Evolutionary conservation across 2,113 vertebrate genomes (phyloP).

Genomic region (Lontra canadensis): DNA sequence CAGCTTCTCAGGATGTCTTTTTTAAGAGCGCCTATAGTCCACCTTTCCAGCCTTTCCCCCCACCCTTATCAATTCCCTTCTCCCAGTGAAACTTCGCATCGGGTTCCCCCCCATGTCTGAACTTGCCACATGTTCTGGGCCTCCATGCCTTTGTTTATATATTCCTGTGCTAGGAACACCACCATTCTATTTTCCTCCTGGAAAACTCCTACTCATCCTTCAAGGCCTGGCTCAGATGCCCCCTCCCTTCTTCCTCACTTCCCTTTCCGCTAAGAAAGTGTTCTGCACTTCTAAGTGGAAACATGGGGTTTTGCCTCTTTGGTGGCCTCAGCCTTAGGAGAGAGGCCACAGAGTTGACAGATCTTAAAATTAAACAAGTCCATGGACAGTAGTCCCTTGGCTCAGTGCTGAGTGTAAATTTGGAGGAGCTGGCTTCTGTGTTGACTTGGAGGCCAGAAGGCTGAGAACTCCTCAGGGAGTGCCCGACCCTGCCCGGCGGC

Average conservation of each 20-base stretch:
- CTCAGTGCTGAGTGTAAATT: background rate
- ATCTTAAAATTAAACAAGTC: background rate
- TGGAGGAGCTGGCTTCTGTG: background rate
- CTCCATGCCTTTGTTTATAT: background rate
- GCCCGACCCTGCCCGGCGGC: fast-evolving
- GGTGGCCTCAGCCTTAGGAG: background rate
- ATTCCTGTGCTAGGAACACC: background rate
- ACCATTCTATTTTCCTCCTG: background rate
- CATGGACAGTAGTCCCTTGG: too few relatives aligned
- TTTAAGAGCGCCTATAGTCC: background rate
- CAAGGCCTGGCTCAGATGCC: background rate
- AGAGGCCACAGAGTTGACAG: background rate
- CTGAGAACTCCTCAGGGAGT: fast-evolving
- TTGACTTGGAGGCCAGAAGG: background rate
- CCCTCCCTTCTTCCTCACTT: background rate
- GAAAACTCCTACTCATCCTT: background rate
- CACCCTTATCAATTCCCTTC: background rate
- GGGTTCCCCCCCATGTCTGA: fast-evolving
- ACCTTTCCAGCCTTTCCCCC: background rate
- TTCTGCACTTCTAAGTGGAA: background rate
- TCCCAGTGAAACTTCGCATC: background rate
- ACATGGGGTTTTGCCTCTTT: background rate
- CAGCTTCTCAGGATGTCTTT: background rate
- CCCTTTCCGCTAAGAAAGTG: fast-evolving
- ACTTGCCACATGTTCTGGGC: background rate